Evolutionary conservation across 2,113 vertebrate species (phyloP).

Genomic region (Pollachius pollachius): DNA sequence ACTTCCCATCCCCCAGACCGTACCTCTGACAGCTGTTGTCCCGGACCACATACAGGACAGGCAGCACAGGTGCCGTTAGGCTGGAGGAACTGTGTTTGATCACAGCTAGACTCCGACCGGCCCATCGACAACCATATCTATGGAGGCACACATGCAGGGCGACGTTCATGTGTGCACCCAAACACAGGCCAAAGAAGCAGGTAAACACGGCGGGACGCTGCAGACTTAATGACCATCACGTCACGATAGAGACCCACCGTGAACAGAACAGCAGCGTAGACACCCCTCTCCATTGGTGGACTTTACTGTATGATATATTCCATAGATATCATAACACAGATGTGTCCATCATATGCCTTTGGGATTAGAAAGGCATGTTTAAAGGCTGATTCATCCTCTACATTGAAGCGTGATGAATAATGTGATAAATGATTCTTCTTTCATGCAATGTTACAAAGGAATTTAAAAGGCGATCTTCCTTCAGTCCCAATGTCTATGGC

Average conservation of each 20-base stretch:
- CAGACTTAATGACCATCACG: neutral
- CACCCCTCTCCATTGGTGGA: conserved; percentile 11
- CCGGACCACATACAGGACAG: conserved; percentile 51
- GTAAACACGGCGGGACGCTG: neutral
- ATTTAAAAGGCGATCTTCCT: too few relatives aligned
- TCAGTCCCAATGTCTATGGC: too few relatives aligned
- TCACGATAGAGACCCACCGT: conserved; percentile 40
- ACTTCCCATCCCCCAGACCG: too few relatives aligned
- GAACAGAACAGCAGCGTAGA: conserved; percentile 22
- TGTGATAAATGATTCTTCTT: too few relatives aligned
- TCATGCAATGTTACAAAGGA: too few relatives aligned
- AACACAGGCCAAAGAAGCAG: neutral
- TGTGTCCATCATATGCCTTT: neutral
- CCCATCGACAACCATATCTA: conserved; percentile 37
- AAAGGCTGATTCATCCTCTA: too few relatives aligned
- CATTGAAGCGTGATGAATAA: too few relatives aligned
- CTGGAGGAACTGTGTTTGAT: conserved; percentile 54
- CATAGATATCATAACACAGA: neutral
- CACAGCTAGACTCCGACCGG: conserved; percentile 43
- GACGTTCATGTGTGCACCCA: neutral
- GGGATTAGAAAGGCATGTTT: too few relatives aligned
- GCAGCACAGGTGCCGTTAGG: conserved; percentile 46
- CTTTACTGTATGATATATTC: neutral
- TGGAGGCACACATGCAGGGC: conserved; percentile 5
- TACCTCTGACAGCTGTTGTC: conserved; percentile 59